Percentiles rank a stretch among this genome's conserved stretches.
Conservation (phyloP, 2,888 invertebrate genomes). For the Agonopterix arenella region DNA sequence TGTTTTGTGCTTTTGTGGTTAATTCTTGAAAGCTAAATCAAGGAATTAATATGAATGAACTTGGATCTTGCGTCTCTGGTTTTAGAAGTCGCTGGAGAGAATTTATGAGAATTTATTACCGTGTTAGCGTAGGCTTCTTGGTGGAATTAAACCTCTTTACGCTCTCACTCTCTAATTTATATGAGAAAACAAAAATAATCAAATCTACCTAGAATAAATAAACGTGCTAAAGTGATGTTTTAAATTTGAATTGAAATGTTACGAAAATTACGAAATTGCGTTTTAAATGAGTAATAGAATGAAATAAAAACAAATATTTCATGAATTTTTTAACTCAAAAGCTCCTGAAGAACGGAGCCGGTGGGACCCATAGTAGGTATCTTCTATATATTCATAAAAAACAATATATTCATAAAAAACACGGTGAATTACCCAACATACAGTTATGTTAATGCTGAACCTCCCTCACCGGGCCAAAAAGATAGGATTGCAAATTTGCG, state of each 20-base stretch:
- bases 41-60: constrained; percentile 22
- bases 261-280: too few species aligned
- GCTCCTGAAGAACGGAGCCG: not conserved
- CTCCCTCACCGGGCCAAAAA: constrained; percentile 64
- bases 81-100: not conserved
- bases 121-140: too few species aligned
- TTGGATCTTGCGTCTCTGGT: constrained; percentile 1
- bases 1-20: constrained; percentile 34
- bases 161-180: too few species aligned
- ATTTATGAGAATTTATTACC: not conserved
- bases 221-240: too few species aligned
- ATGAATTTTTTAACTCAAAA: not conserved
- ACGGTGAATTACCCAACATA: constrained; percentile 58
- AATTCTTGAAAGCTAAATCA: constrained; percentile 29
- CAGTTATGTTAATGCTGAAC: constrained; percentile 69
- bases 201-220: not conserved
- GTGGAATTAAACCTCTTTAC: too few species aligned
- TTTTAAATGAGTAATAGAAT: not conserved
- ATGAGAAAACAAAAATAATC: too few species aligned
- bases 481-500: constrained; percentile 76
- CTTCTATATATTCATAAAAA: constrained; percentile 48
- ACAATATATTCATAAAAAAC: constrained; percentile 58
- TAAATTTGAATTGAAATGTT: too few species aligned
- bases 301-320: not conserved
- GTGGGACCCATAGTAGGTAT: not conserved